Conservation (phyloP, 2,888 invertebrate species). For the Leuctra nigra region DNA sequence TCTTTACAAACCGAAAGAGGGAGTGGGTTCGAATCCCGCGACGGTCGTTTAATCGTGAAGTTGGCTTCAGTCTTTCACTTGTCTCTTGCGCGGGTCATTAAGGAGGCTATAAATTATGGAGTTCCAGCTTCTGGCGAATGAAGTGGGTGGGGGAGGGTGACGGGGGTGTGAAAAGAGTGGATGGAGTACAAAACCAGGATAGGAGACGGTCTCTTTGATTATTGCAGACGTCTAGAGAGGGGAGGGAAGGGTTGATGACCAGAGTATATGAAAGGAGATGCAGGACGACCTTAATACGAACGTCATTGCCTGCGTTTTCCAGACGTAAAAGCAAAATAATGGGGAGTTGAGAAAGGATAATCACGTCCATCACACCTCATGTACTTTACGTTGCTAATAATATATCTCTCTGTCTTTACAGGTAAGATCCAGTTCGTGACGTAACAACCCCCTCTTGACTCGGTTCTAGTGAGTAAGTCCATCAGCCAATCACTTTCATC, state of each 20-base stretch:
- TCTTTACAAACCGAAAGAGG: constrained; percentile 7
- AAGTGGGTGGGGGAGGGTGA: not conserved
- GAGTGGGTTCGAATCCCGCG: constrained; percentile 15
- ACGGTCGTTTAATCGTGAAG: constrained; percentile 10
- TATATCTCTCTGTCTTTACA: not conserved
- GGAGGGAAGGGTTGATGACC: not conserved
- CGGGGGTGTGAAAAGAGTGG: not conserved
- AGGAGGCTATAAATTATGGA: constrained; percentile 13
- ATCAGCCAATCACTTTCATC: too few relatives aligned
- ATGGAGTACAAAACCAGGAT: too few relatives aligned
- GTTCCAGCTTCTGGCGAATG: constrained; percentile 2
- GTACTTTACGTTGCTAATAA: not conserved
- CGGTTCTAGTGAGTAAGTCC: too few relatives aligned
- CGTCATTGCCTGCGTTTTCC: too few relatives aligned
- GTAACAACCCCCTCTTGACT: not conserved
- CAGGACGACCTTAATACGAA: too few relatives aligned
- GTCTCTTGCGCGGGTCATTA: constrained; percentile 14
- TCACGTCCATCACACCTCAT: too few relatives aligned
- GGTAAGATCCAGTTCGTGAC: not conserved
- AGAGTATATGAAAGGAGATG: too few relatives aligned
- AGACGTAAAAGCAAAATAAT: too few relatives aligned
- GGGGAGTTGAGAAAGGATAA: too few relatives aligned
- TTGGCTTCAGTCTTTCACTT: constrained; percentile 18
- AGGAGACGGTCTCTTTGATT: not conserved
- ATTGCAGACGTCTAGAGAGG: constrained; percentile 1